These are phyloP conservation scores for Pardosa pseudoannulata DNA, from an alignment of 2,888 invertebrate species.

Conservation along the genomic window DNA sequence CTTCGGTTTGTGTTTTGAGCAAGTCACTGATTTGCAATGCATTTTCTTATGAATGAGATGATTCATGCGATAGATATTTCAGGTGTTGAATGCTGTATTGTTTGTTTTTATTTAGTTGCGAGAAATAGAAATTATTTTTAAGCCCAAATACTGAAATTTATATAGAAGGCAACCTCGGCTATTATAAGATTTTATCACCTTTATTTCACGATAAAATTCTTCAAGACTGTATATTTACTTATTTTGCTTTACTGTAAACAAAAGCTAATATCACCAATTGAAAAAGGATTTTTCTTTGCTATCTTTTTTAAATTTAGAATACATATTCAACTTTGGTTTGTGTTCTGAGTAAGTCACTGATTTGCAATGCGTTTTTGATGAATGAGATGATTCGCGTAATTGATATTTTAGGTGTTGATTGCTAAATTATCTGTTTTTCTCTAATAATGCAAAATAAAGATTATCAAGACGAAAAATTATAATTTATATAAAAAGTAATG, in stretches of 20 bases:
- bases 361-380: background rate
- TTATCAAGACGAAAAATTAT: background rate
- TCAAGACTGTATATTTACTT: too few relatives aligned
- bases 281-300: too few relatives aligned
- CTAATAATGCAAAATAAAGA: background rate
- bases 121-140: background rate
- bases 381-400: background rate
- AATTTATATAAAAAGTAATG: background rate
- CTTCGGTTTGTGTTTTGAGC: slow-evolving; percentile 4
- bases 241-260: too few relatives aligned
- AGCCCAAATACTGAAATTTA: background rate
- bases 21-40: background rate
- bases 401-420: background rate
- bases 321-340: background rate
- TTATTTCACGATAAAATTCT: too few relatives aligned
- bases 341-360: background rate
- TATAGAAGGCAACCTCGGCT: background rate
- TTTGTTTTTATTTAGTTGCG: background rate
- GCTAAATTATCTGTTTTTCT: background rate
- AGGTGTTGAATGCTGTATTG: background rate
- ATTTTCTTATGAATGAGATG: background rate
- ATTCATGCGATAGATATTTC: background rate
- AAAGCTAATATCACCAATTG: too few relatives aligned
- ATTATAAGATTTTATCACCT: too few relatives aligned
- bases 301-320: too few relatives aligned